Evolutionary conservation across 2,113 vertebrate species (phyloP).

Genomic region (Daphoenositta chrysoptera): DNA sequence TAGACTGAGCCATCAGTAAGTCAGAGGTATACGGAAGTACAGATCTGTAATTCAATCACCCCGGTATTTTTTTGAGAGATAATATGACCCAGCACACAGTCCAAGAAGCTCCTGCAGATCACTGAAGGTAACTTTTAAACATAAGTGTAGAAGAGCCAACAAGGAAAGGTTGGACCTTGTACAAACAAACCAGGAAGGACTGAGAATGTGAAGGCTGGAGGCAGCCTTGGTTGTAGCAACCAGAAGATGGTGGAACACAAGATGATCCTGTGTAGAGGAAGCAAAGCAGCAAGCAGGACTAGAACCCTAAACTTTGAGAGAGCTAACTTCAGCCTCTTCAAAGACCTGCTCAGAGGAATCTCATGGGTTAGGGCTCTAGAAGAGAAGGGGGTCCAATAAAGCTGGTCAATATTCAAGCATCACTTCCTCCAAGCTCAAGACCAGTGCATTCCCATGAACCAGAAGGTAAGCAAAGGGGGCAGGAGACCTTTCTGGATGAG

Average conservation of each 20-base stretch:
- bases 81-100: not conserved
- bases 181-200: not conserved
- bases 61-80: not conserved
- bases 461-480: not conserved
- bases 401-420: not conserved
- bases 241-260: not conserved
- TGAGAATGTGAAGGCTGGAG: not conserved
- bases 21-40: not conserved
- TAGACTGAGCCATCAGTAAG: not conserved
- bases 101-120: not conserved
- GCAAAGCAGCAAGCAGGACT: not conserved
- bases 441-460: not conserved
- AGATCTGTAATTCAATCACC: not conserved
- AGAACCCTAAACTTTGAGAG: not conserved
- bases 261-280: not conserved
- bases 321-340: not conserved
- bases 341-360: not conserved
- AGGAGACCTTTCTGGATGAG: not conserved
- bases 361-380: not conserved
- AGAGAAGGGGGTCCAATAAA: not conserved
- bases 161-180: not conserved
- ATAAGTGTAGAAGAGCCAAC: not conserved
- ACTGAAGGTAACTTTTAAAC: fast-evolving
- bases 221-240: not conserved
- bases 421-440: not conserved